Percentiles rank a stretch among this genome's conserved stretches.
Conservation (phyloP, 2,797 vertebrate species). For the Karalla daura region DNA sequence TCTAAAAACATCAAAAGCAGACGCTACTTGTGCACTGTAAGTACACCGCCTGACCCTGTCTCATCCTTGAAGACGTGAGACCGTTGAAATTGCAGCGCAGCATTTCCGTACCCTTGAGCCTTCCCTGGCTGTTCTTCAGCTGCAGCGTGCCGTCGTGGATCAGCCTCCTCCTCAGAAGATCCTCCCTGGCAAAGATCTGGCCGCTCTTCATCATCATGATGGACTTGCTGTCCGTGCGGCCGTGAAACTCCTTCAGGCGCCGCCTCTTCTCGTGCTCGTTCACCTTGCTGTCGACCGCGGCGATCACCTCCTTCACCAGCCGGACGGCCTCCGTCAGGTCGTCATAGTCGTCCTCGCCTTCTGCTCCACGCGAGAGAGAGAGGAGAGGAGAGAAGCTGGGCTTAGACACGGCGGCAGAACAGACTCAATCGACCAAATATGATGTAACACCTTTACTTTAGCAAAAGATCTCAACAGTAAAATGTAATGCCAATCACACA, state of each 20-base stretch:
- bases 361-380: slow-evolving; percentile 66
- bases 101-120: slow-evolving; percentile 89
- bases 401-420: not conserved
- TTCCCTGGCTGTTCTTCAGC: slow-evolving; percentile 87
- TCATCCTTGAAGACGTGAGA: too few species aligned
- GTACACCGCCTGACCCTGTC: too few species aligned
- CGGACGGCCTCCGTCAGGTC: slow-evolving; percentile 88
- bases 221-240: slow-evolving; percentile 92
- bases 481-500: too few species aligned
- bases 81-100: too few species aligned
- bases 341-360: slow-evolving; percentile 87
- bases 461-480: too few species aligned
- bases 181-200: slow-evolving; percentile 95
- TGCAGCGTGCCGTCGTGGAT: slow-evolving; percentile 91
- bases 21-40: too few species aligned
- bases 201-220: slow-evolving; percentile 97
- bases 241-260: slow-evolving; percentile 91
- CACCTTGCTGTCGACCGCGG: slow-evolving; percentile 92
- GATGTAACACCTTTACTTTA: too few species aligned
- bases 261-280: slow-evolving; percentile 93
- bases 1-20: too few species aligned
- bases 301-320: slow-evolving; percentile 91
- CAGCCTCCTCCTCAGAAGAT: slow-evolving; percentile 90
- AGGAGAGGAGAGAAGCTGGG: too few species aligned
- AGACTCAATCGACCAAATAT: too few species aligned